Conservation (phyloP, 2,888 invertebrate species). For the Sycophila texana region DNA sequence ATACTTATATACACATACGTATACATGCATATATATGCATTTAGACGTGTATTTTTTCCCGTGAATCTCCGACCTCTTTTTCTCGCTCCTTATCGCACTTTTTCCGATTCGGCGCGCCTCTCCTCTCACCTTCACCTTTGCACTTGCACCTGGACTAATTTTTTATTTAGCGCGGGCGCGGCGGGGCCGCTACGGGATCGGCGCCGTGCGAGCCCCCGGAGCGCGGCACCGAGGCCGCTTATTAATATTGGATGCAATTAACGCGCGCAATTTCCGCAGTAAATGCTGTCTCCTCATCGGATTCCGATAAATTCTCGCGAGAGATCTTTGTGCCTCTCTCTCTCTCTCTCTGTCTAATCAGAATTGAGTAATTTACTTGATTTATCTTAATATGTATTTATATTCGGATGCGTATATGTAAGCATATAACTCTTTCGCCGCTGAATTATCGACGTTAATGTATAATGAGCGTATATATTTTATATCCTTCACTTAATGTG, state of each 20-base stretch:
- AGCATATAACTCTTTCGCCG: no score
- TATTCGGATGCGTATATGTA: no score
- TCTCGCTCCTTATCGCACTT: no score
- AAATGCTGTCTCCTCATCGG: slow-evolving; percentile 12
- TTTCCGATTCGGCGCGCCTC: no score
- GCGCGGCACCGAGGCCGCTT: not conserved
- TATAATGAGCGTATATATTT: no score
- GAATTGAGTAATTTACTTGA: slow-evolving; percentile 24
- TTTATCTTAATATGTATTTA: not conserved
- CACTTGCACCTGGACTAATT: not conserved
- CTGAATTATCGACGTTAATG: no score
- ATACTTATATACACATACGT: not conserved
- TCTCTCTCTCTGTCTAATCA: slow-evolving; percentile 6
- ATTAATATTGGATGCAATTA: slow-evolving; percentile 45
- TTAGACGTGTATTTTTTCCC: not conserved
- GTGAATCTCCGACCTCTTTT: no score
- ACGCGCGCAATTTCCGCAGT: slow-evolving; percentile 10
- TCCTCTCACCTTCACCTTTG: no score
- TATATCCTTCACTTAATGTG: no score
- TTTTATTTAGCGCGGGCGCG: not conserved
- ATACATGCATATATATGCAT: not conserved
- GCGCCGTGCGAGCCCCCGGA: no score
- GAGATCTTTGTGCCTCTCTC: not conserved
- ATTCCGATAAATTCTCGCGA: slow-evolving; percentile 45
- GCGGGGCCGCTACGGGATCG: not conserved